Conservation (phyloP, 2,113 vertebrate genomes). For the Stigmatopora argus region DNA sequence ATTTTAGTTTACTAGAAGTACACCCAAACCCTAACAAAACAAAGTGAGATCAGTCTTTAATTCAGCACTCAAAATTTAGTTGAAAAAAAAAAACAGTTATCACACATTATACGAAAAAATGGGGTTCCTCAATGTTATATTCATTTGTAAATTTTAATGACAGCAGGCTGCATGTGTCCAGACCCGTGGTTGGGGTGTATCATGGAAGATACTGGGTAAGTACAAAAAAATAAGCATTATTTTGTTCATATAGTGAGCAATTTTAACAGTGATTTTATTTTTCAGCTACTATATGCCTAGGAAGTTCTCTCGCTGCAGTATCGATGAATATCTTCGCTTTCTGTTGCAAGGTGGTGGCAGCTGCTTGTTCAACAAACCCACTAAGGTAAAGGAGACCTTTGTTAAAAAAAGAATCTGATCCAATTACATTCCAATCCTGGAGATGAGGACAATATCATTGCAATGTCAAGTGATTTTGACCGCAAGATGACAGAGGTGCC, state of each 20-base stretch:
- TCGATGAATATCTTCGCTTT: conserved; percentile 90
- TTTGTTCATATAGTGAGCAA: not conserved
- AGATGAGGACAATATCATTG: too few relatives aligned
- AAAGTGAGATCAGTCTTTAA: too few relatives aligned
- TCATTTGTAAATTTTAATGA: not conserved
- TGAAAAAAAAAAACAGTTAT: too few relatives aligned
- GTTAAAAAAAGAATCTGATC: not conserved
- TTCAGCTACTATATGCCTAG: conserved; percentile 87
- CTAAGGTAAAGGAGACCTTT: conserved; percentile 71
- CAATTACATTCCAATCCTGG: too few relatives aligned
- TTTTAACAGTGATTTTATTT: not conserved
- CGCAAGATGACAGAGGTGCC: too few relatives aligned
- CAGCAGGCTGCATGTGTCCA: conserved; percentile 89
- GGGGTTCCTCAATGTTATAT: too few relatives aligned
- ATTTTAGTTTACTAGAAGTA: too few relatives aligned
- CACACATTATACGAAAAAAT: too few relatives aligned
- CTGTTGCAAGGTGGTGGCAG: conserved; percentile 88
- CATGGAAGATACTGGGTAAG: conserved; percentile 96
- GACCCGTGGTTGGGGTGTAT: conserved; percentile 93
- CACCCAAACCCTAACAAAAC: too few relatives aligned
- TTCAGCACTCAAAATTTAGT: too few relatives aligned
- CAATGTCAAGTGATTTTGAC: too few relatives aligned
- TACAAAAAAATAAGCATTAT: not conserved
- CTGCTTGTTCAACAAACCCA: conserved; percentile 97
- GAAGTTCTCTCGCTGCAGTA: conserved; percentile 94